Percentiles rank a stretch among this genome's conserved stretches.
These are phyloP conservation scores for Albula glossodonta DNA, from an alignment of 2,113 vertebrate species.

Conservation along the genomic window DNA sequence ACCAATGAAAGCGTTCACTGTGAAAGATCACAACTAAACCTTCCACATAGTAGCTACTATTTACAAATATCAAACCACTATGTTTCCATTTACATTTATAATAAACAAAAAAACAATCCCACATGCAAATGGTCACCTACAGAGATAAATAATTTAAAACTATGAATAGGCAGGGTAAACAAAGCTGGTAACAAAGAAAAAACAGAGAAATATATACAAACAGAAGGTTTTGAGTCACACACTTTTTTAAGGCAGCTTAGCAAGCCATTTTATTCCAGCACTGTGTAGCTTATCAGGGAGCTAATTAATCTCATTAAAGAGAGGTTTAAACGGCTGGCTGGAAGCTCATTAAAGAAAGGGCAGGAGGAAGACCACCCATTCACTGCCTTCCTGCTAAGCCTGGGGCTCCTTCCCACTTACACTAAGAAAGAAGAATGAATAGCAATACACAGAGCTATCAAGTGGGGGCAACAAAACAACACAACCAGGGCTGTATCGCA, in stretches of 20 bases:
- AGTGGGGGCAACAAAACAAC: slow-evolving; percentile 61
- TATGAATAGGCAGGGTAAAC: not conserved
- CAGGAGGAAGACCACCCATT: slow-evolving; percentile 28
- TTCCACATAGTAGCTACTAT: not conserved
- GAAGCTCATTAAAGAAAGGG: slow-evolving; percentile 44
- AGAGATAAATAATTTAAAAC: not conserved
- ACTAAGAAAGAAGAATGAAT: not conserved
- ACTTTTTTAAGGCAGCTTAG: not conserved
- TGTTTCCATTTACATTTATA: not conserved
- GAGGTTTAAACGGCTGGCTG: slow-evolving; percentile 28
- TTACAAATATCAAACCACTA: not conserved
- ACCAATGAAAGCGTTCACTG: not conserved
- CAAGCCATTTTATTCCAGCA: slow-evolving; percentile 7
- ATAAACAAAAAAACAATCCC: not conserved
- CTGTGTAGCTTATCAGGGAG: slow-evolving; percentile 18
- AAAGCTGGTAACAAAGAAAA: not conserved
- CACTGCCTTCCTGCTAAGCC: slow-evolving; percentile 15
- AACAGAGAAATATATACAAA: not conserved
- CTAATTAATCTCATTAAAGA: slow-evolving; percentile 49
- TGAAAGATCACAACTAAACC: not conserved
- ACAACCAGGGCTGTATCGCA: slow-evolving; percentile 9
- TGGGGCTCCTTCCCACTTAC: slow-evolving; percentile 4
- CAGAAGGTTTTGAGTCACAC: too few species aligned
- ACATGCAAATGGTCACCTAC: not conserved
- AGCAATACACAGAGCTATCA: slow-evolving; percentile 40